phyloP scores from a whole-genome alignment of 30 jellyfish, hydroid and myxozoan species.

The Turritopsis dohrnii region DNA sequence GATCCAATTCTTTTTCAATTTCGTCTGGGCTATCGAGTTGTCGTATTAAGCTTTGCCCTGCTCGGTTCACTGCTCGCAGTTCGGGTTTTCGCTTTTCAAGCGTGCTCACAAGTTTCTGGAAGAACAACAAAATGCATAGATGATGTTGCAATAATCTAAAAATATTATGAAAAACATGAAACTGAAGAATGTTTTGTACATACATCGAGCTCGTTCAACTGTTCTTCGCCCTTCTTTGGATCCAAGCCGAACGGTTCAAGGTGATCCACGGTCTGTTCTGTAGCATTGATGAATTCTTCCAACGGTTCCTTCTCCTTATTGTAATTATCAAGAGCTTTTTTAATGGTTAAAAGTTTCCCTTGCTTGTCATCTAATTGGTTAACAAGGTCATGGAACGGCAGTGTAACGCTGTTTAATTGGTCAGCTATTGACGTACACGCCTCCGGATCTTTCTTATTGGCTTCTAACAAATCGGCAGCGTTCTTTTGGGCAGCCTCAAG shows the following conservation, averaged over 20 bases:
- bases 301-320: slow-evolving; percentile 69
- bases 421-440: slow-evolving; percentile 66
- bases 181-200: background rate
- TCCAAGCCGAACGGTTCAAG: slow-evolving; percentile 69
- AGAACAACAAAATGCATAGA: background rate
- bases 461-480: slow-evolving; percentile 63
- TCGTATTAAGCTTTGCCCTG: slow-evolving; percentile 89
- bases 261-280: slow-evolving; percentile 56
- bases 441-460: slow-evolving; percentile 61
- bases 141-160: background rate
- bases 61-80: slow-evolving; percentile 87
- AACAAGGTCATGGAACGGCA: slow-evolving; percentile 53
- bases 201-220: slow-evolving; percentile 57
- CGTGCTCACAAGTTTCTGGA: slow-evolving; percentile 53
- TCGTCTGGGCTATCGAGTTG: slow-evolving; percentile 76
- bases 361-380: slow-evolving; percentile 61
- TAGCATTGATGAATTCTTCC: slow-evolving; percentile 62
- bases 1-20: slow-evolving; percentile 77
- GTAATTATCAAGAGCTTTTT: slow-evolving; percentile 63
- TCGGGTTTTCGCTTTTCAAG: slow-evolving; percentile 85
- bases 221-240: slow-evolving; percentile 64
- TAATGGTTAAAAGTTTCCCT: slow-evolving; percentile 52
- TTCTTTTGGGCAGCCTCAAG: slow-evolving; percentile 73
- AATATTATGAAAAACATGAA: background rate
- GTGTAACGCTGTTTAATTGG: slow-evolving; percentile 50